Evolutionary conservation across 1,140 invertebrate species (phyloP), one percentile per base, ranked within the genome.

Genomic region (Arion vulgaris): DNA sequence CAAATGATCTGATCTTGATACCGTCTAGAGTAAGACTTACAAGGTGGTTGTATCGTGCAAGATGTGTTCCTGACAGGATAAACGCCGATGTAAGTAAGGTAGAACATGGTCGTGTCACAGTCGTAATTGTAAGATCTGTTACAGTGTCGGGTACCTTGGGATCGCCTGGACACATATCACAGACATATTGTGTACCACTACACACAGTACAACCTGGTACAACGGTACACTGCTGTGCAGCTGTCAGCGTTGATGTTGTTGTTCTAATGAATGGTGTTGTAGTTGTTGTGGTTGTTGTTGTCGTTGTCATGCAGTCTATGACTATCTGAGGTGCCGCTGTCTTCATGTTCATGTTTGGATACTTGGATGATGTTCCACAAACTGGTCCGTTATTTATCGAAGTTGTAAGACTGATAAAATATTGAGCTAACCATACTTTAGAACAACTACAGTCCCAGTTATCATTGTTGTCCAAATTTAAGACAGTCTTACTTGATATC

Each of bases 361-460:
- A 81, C 0, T 69, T 74, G 5, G 69, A 28, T 1, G 77, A 41
- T 45, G 71, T 72, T 0, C 69, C 79, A 15, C 76, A 69, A 1
- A 36, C 80, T 39, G 77, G 82, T 0, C 45, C 45, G 19, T 49
- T 80, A 0, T 72, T 84, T 9, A 79, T 84, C 19, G 57, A 75
- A 13, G 83, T 81, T 26, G 83, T 84, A 9, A 79, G 74, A 11
- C 53, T 69, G 5, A 45, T 80, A 0, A 89, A 49, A 72, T 85
- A 87, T 0, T 78, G 53, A 15, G 84, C 76, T 72, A 90, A 39
- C 89, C 89, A 89, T 34, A 86, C 49, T 9, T 85, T 68, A 51
- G 73, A 73, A 83, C 89, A 90, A 84, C 87, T 83, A 83, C 89
- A 90, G 36, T 51, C 26, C 86, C 87, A 87, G 36, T 79, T 76